phyloP scores from a whole-genome alignment of 2,113 vertebrate species.

The Ophiodon elongatus region DNA sequence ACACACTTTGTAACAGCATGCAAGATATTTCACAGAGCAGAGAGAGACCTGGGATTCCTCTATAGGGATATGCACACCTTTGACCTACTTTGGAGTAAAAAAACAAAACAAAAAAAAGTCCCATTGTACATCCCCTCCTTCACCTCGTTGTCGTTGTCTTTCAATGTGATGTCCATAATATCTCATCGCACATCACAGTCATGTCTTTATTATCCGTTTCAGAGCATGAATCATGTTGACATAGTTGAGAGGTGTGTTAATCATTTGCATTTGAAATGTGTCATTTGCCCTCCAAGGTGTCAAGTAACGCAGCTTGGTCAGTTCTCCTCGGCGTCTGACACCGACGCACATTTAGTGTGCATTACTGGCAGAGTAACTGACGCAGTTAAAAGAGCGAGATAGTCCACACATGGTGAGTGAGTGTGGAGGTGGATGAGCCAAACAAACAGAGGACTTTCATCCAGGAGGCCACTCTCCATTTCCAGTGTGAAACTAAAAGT shows the following conservation, averaged over 20 bases:
- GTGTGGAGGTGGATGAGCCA: no score
- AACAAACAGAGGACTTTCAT: no score
- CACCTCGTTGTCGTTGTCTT: not conserved
- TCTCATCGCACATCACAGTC: not conserved
- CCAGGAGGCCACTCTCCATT: no score
- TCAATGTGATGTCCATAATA: not conserved
- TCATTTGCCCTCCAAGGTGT: not conserved
- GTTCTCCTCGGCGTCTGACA: no score
- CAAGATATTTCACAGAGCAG: conserved; percentile 10
- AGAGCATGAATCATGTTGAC: not conserved
- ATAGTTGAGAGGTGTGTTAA: not conserved
- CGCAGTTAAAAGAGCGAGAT: no score
- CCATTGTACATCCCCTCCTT: not conserved
- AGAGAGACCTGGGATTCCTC: conserved; percentile 8
- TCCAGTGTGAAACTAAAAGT: no score
- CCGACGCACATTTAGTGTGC: no score
- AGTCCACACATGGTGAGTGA: no score
- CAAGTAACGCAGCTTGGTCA: no score
- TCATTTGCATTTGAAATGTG: not conserved
- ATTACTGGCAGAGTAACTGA: no score
- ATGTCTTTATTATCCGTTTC: not conserved
- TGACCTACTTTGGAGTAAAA: conserved; percentile 20
- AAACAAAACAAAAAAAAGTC: no score
- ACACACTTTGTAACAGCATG: conserved; percentile 17
- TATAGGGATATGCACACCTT: not conserved